These are phyloP conservation scores for Gandaritis pyraliata DNA, from an alignment of 2,888 invertebrate genomes.

Conservation along the genomic window DNA sequence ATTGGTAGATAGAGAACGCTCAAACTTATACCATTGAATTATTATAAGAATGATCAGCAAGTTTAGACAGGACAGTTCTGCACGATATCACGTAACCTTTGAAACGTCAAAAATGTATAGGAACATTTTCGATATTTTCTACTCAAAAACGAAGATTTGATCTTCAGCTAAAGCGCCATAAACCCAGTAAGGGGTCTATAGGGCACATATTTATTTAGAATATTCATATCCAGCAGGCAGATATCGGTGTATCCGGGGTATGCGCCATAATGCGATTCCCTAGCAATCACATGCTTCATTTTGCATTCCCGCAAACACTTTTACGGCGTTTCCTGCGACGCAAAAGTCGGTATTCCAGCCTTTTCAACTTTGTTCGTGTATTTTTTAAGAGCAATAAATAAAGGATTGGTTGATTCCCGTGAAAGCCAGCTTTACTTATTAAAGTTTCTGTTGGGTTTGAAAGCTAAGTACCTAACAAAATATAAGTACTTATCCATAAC, in stretches of 20 bases:
- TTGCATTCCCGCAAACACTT: conserved; percentile 77
- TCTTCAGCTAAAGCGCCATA: conserved; percentile 1
- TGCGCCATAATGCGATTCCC: conserved; percentile 70
- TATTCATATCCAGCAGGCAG: conserved; percentile 51
- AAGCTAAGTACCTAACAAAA: no score
- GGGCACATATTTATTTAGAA: conserved; percentile 32
- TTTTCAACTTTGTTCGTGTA: conserved; percentile 41
- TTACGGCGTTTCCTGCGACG: conserved; percentile 56
- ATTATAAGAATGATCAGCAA: no score
- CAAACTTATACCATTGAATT: no score
- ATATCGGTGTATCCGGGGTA: conserved; percentile 49
- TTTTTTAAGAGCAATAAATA: conserved; percentile 39
- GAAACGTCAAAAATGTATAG: no score
- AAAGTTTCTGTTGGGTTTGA: background rate
- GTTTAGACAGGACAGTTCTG: no score
- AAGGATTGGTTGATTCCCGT: conserved; percentile 20
- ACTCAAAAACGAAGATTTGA: background rate
- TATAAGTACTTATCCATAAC: no score
- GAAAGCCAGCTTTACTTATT: background rate
- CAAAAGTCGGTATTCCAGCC: conserved; percentile 34
- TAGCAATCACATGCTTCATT: conserved; percentile 81
- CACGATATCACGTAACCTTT: no score
- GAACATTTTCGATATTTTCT: no score
- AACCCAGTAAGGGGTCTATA: conserved; percentile 8
- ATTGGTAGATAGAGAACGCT: no score